Conservation (phyloP, 1,140 invertebrate species). For the Dendroctonus ponderosae region DNA sequence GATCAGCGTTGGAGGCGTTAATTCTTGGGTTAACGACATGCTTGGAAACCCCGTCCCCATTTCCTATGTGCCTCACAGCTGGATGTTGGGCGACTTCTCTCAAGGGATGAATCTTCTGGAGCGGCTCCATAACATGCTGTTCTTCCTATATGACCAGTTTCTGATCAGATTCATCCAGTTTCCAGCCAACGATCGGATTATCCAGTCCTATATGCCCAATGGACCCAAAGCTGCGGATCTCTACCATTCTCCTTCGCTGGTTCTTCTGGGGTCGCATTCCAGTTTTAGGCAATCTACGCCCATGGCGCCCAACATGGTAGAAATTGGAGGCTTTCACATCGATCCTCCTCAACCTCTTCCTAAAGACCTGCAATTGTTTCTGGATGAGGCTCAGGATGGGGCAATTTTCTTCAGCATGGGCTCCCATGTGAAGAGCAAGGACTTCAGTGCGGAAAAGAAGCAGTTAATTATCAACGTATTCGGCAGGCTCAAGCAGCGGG, state of each 20-base stretch:
- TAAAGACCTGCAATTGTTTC: conserved; percentile 54
- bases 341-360: conserved; percentile 47
- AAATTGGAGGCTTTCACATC: conserved; percentile 59
- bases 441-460: conserved; percentile 45
- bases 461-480: conserved; percentile 50
- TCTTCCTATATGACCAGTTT: conserved; percentile 6
- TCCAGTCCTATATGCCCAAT: not conserved
- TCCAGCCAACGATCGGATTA: conserved; percentile 8
- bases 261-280: conserved; percentile 61
- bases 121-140: conserved; percentile 4
- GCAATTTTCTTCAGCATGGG: conserved; percentile 62
- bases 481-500: conserved; percentile 50
- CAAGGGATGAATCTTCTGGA: not conserved
- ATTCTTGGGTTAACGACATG: conserved; percentile 10
- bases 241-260: conserved; percentile 51
- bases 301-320: conserved; percentile 56
- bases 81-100: conserved; percentile 10
- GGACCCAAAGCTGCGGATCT: conserved; percentile 6
- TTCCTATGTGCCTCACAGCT: conserved; percentile 20
- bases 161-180: conserved; percentile 4
- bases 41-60: conserved; percentile 21
- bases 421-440: conserved; percentile 49
- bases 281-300: conserved; percentile 56
- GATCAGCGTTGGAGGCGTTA: conserved; percentile 14
- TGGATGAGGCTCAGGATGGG: conserved; percentile 58